phyloP scores from a whole-genome alignment of 2,797 vertebrate species.

The Sciurus carolinensis region DNA sequence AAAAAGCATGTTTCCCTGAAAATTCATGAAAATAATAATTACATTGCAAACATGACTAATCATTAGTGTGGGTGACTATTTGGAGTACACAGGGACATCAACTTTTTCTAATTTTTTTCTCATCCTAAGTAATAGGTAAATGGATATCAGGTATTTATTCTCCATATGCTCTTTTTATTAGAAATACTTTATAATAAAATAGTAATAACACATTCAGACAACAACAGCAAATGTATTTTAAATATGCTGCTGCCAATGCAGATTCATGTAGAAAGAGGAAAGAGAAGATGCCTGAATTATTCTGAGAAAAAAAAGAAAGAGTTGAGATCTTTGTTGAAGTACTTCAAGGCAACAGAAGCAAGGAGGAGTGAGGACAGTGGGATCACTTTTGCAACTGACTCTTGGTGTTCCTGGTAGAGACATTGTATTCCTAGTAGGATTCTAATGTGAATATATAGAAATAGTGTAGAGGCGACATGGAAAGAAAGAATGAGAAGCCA shows the following conservation, averaged over 20 bases:
- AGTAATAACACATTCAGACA: constrained; percentile 1
- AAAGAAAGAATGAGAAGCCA: neutral
- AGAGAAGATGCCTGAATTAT: neutral
- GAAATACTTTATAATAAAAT: neutral
- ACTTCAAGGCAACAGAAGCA: neutral
- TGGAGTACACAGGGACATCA: neutral
- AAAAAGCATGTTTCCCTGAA: neutral
- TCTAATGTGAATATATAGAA: neutral
- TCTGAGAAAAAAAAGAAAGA: neutral
- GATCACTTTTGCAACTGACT: neutral
- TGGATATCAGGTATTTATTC: neutral
- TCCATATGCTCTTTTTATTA: neutral
- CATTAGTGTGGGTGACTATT: neutral
- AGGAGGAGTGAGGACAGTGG: neutral
- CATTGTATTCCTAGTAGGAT: neutral
- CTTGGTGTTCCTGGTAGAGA: neutral
- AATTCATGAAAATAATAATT: constrained; percentile 4
- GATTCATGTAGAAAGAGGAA: neutral
- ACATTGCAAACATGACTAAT: neutral
- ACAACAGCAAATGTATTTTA: neutral
- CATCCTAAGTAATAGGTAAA: too few relatives aligned
- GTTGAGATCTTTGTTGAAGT: neutral
- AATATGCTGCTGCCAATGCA: neutral
- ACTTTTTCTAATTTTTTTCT: constrained; percentile 9
- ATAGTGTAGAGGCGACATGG: neutral